phyloP scores from a whole-genome alignment of 2,113 vertebrate genomes.

The Gymnobelideus leadbeateri region DNA sequence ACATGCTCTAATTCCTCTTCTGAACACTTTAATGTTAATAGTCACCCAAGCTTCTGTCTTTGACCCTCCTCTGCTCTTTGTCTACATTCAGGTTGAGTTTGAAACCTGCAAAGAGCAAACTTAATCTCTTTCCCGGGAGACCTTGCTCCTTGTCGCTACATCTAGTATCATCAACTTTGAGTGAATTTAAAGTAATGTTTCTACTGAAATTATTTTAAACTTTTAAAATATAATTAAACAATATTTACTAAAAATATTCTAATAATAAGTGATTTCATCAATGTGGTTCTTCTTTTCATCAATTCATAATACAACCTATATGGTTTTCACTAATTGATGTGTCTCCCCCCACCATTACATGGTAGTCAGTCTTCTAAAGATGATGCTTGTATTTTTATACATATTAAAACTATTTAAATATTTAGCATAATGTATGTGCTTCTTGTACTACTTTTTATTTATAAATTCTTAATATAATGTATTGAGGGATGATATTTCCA shows the following conservation, averaged over 20 bases:
- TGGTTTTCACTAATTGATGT: background rate
- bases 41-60: background rate
- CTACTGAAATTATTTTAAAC: background rate
- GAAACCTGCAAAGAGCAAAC: background rate
- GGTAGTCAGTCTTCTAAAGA: background rate
- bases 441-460: no score
- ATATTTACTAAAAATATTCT: background rate
- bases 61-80: background rate
- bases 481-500: background rate
- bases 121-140: background rate
- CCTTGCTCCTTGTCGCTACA: background rate
- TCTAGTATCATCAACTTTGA: background rate
- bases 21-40: background rate
- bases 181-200: background rate
- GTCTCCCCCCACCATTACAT: background rate
- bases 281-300: background rate
- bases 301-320: background rate
- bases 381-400: background rate
- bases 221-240: background rate
- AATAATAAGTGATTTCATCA: background rate
- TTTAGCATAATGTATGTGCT: background rate
- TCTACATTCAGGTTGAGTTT: no score
- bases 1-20: background rate
- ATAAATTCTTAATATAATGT: background rate
- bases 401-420: background rate